phyloP scores from a whole-genome alignment of 2,797 vertebrate species.

The Momotus momota region DNA sequence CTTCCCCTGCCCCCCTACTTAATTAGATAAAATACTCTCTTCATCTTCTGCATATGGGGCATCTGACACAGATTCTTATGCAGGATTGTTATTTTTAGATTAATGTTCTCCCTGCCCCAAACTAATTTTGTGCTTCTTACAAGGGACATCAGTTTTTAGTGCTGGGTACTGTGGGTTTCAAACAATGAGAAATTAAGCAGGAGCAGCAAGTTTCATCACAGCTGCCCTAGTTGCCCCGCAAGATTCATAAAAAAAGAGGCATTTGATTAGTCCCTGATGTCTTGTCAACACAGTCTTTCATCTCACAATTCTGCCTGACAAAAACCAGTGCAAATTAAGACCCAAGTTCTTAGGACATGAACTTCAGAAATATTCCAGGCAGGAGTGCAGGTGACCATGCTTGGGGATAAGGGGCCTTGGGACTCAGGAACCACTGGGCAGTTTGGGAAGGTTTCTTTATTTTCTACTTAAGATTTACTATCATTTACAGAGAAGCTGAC shows the following conservation, averaged over 20 bases:
- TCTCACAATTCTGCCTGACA: not conserved
- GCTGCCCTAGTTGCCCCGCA: not conserved
- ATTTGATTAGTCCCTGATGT: not conserved
- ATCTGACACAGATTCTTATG: not conserved
- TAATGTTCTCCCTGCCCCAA: not conserved
- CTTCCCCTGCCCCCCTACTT: not conserved
- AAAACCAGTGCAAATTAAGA: not conserved
- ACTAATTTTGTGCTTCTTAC: not conserved
- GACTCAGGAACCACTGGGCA: not conserved
- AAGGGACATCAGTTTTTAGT: not conserved
- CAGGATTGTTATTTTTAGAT: not conserved
- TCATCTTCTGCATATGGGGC: not conserved
- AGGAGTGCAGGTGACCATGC: not conserved
- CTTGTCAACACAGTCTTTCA: not conserved
- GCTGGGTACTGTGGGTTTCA: not conserved
- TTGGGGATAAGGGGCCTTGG: accelerated
- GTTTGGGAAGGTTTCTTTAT: not conserved
- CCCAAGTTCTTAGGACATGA: not conserved
- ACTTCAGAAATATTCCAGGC: not conserved
- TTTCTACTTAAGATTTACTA: not conserved
- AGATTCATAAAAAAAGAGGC: not conserved
- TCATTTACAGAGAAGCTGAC: not conserved
- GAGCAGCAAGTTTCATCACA: not conserved
- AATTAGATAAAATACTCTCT: not conserved
- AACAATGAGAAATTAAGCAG: not conserved